Conservation (phyloP, 2,113 vertebrate species). For the Micronycteris hirsuta region DNA sequence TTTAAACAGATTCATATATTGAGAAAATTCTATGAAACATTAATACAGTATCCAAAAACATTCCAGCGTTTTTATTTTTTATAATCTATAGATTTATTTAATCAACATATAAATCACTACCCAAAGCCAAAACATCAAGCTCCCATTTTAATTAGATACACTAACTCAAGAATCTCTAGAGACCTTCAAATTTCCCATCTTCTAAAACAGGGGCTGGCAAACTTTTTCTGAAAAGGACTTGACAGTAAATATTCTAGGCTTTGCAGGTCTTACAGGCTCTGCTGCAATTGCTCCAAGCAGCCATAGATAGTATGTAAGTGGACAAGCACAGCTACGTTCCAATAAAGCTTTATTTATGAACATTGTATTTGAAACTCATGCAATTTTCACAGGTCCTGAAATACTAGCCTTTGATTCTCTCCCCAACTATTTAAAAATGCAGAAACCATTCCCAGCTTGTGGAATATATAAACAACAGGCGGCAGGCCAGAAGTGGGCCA, state of each 20-base stretch:
- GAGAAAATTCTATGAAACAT: neutral
- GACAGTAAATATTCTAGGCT: neutral
- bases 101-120: neutral
- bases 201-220: neutral
- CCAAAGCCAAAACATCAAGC: neutral
- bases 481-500: neutral
- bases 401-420: neutral
- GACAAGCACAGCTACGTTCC: neutral
- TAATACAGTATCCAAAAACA: neutral
- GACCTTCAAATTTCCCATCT: neutral
- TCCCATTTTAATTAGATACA: neutral
- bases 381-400: neutral
- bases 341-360: neutral
- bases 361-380: neutral
- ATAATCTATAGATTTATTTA: conserved; percentile 1
- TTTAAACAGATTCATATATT: neutral
- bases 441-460: neutral
- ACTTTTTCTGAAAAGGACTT: neutral
- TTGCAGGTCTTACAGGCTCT: neutral
- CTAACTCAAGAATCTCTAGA: neutral
- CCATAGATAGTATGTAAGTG: neutral
- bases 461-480: neutral
- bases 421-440: neutral
- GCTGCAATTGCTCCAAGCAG: neutral
- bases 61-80: neutral